Evolutionary conservation across 2,797 vertebrate species (phyloP).

Genomic region (Onychomys leucogaster): DNA sequence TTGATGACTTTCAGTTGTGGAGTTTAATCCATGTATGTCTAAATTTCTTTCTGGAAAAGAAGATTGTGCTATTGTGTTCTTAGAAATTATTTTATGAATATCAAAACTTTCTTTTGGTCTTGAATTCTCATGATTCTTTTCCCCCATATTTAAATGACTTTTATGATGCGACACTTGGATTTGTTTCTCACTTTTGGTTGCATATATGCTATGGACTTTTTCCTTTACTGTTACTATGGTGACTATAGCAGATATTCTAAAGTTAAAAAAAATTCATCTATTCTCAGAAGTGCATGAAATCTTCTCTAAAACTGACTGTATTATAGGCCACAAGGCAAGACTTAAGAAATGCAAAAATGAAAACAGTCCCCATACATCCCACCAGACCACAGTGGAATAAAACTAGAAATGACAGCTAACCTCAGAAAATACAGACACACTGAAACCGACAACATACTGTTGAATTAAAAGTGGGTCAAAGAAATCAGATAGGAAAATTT

Average conservation of each 20-base stretch:
- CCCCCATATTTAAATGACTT: neutral
- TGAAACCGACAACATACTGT: neutral
- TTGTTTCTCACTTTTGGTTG: neutral
- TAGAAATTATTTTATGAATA: neutral
- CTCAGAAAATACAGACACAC: neutral
- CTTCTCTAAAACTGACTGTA: neutral
- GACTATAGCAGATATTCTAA: constrained; percentile 1
- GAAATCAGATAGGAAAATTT: neutral
- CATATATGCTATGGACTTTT: neutral
- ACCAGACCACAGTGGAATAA: neutral
- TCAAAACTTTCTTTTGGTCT: neutral
- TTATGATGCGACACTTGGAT: neutral
- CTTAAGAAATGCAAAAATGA: neutral
- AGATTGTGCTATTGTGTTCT: neutral
- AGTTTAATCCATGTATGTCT: neutral
- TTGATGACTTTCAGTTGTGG: neutral
- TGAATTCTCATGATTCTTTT: neutral
- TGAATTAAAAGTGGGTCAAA: neutral
- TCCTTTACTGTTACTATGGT: neutral
- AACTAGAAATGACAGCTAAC: neutral
- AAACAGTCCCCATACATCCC: neutral
- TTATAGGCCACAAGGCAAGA: neutral
- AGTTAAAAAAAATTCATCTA: neutral
- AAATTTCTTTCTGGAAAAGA: neutral
- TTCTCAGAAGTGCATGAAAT: neutral